phyloP scores from a whole-genome alignment of 2,113 vertebrate species.

The Onychostruthus taczanowskii region DNA sequence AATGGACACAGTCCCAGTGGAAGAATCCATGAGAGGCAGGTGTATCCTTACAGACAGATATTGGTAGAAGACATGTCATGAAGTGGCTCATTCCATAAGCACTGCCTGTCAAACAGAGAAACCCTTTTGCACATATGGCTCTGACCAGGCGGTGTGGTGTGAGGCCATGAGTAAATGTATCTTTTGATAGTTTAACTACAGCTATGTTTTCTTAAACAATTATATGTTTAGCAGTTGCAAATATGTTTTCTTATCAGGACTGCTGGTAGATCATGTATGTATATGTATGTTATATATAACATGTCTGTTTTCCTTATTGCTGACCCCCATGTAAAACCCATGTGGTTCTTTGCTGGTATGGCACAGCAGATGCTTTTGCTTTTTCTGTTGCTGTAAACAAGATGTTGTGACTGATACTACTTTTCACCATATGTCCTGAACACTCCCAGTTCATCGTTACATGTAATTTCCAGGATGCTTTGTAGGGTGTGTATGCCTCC shows the following conservation, averaged over 20 bases:
- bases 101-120: background rate
- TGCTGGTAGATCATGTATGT: background rate
- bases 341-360: background rate
- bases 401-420: constrained; percentile 51
- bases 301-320: background rate
- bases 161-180: background rate
- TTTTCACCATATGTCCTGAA: constrained; percentile 35
- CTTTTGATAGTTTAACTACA: background rate
- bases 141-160: background rate
- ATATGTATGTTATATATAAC: background rate
- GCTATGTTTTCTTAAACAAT: background rate
- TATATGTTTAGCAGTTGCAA: background rate
- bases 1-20: background rate
- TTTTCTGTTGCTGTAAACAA: constrained; percentile 57
- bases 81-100: background rate
- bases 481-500: constrained; percentile 53
- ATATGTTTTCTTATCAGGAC: background rate
- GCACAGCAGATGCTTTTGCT: constrained; percentile 17
- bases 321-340: background rate
- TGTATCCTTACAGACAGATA: background rate
- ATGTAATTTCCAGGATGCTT: constrained; percentile 65
- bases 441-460: constrained; percentile 46
- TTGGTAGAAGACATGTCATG: background rate
- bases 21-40: background rate
- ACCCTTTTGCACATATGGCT: background rate